Conservation (phyloP, 2,113 vertebrate genomes). For the Sprattus sprattus region DNA sequence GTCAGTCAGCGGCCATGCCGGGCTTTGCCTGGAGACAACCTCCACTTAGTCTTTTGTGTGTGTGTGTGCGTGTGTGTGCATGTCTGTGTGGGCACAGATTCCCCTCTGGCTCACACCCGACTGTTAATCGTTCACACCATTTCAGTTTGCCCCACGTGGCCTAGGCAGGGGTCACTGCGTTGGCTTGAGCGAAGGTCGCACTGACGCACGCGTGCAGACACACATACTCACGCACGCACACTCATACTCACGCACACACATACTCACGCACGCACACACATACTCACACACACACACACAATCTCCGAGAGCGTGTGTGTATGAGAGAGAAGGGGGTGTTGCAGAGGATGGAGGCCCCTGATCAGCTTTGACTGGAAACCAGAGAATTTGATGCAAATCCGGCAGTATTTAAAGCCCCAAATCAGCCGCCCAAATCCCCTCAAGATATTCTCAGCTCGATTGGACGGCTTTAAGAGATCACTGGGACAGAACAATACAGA, state of each 20-base stretch:
- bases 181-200: neutral
- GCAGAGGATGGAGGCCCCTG: conserved; percentile 41
- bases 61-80: neutral
- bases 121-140: neutral
- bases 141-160: neutral
- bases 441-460: conserved; percentile 76
- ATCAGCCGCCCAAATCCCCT: conserved; percentile 78
- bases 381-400: conserved; percentile 76
- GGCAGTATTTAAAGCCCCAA: conserved; percentile 73
- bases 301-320: neutral
- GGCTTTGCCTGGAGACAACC: conserved; percentile 9
- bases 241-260: too few species aligned
- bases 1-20: neutral
- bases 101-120: neutral
- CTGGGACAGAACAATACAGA: conserved; percentile 69
- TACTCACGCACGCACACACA: too few species aligned
- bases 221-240: too few species aligned
- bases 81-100: neutral
- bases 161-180: neutral
- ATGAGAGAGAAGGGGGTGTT: conserved; percentile 20
- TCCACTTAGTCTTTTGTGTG: neutral
- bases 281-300: neutral
- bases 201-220: neutral
- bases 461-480: conserved; percentile 77
- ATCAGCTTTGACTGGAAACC: conserved; percentile 68